These are phyloP conservation scores for Cryptus armator DNA, from an alignment of 2,888 invertebrate genomes.

Conservation along the genomic window DNA sequence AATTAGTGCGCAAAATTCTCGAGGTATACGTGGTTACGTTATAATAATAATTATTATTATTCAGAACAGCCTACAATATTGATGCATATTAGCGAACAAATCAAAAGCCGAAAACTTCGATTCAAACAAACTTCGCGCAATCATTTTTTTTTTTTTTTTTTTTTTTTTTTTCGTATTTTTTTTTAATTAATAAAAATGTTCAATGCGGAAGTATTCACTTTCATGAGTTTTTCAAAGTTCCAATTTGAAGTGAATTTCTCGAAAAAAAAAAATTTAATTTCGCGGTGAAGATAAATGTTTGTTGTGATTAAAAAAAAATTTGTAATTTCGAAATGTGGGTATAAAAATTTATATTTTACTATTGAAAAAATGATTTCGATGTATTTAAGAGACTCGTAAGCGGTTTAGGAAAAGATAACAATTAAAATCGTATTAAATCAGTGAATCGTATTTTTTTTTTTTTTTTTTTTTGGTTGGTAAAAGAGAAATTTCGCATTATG, in stretches of 20 bases:
- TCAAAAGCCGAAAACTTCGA: not conserved
- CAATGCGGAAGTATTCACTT: too few species aligned
- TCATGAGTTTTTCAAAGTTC: too few species aligned
- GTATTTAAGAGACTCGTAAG: too few species aligned
- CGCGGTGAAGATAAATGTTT: too few species aligned
- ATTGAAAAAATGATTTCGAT: not conserved
- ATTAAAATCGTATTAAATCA: constrained; percentile 24
- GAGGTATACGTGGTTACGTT: not conserved
- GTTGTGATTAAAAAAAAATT: too few species aligned
- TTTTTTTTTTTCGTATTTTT: not conserved
- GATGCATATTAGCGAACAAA: not conserved
- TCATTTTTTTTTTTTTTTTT: not conserved
- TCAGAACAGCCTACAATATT: not conserved
- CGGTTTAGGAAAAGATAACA: not conserved
- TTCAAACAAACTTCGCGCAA: not conserved
- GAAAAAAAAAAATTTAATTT: too few species aligned
- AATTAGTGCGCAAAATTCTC: constrained; percentile 36
- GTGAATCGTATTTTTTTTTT: not conserved
- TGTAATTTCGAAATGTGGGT: too few species aligned
- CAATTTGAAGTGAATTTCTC: too few species aligned
- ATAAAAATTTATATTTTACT: not conserved
- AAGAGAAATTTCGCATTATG: constrained; percentile 13
- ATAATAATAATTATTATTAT: constrained; percentile 27
- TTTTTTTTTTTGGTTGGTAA: not conserved
- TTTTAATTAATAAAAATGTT: too few species aligned